A percentile compares a stretch with the other conserved stretches of the same genome.
These are phyloP conservation scores for Holothuria glaberrima DNA, from an alignment of 35 echinoderm and acorn worm species.

Conservation along the genomic window DNA sequence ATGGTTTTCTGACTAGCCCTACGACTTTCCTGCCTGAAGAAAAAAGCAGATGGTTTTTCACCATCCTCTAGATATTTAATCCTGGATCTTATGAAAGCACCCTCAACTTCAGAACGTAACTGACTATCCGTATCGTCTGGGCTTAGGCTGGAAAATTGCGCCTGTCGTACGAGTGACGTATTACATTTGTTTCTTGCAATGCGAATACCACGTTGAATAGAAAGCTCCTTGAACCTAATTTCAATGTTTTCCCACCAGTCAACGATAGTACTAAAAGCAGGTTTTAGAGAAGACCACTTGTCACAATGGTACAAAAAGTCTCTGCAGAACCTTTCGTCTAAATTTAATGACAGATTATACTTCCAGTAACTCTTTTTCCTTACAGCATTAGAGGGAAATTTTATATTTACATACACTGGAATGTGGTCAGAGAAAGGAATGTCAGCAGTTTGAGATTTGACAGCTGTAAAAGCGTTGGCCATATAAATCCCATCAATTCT, in stretches of 20 bases:
- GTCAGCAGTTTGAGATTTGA: no score
- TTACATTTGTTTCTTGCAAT: background rate
- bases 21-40: constrained; percentile 8
- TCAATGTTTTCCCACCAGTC: constrained; percentile 3
- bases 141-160: background rate
- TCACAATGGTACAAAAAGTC: background rate
- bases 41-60: no score
- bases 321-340: constrained; percentile 11
- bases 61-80: background rate
- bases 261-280: constrained; percentile 2
- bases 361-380: background rate
- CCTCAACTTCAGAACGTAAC: background rate
- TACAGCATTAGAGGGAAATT: background rate
- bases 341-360: background rate
- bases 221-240: background rate
- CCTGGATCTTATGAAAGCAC: background rate
- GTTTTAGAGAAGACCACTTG: background rate
- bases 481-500: background rate
- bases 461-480: background rate
- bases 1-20: background rate
- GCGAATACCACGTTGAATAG: background rate
- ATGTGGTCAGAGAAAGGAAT: no score
- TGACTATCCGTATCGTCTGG: background rate
- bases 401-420: no score
- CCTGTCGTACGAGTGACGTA: background rate